Evolutionary conservation across 30 jellyfish, hydroid and myxozoan species (phyloP).

Genomic region (Chironex yamaguchii): DNA sequence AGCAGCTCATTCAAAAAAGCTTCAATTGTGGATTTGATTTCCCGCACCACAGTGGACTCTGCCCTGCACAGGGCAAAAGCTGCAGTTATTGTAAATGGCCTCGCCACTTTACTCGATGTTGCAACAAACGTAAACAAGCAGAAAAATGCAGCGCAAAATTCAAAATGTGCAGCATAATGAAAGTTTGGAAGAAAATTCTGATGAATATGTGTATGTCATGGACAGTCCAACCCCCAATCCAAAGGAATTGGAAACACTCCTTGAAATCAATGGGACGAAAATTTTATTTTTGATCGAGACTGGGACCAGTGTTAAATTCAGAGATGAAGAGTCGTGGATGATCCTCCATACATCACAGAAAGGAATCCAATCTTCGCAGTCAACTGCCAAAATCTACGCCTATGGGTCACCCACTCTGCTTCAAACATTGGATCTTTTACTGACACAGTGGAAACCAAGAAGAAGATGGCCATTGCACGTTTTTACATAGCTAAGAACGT

Average conservation of each 20-base stretch:
- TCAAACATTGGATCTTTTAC: neutral
- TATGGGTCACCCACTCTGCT: slow-evolving; percentile 19
- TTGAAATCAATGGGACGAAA: slow-evolving; percentile 22
- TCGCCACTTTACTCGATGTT: slow-evolving; percentile 62
- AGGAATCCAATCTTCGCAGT: slow-evolving; percentile 7
- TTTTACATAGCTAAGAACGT: slow-evolving; percentile 34
- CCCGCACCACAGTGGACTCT: slow-evolving; percentile 47
- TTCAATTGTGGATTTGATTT: slow-evolving; percentile 62
- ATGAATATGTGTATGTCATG: slow-evolving; percentile 32
- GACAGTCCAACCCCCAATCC: slow-evolving; percentile 3
- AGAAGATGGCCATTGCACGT: slow-evolving; percentile 15
- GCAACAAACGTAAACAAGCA: neutral
- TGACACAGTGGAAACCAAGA: slow-evolving; percentile 18
- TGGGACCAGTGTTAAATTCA: slow-evolving; percentile 8
- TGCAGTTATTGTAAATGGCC: slow-evolving; percentile 45
- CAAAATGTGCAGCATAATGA: slow-evolving; percentile 22
- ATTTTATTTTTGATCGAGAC: slow-evolving; percentile 26
- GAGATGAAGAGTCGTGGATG: neutral
- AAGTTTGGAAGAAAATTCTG: slow-evolving; percentile 48
- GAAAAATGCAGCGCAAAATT: neutral
- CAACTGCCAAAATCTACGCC: neutral
- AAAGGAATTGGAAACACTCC: slow-evolving; percentile 28
- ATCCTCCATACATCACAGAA: neutral
- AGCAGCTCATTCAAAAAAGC: neutral
- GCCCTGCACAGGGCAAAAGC: slow-evolving; percentile 56